These are phyloP conservation scores for Spodoptera picta DNA, from an alignment of 2,888 invertebrate species.

Conservation along the genomic window DNA sequence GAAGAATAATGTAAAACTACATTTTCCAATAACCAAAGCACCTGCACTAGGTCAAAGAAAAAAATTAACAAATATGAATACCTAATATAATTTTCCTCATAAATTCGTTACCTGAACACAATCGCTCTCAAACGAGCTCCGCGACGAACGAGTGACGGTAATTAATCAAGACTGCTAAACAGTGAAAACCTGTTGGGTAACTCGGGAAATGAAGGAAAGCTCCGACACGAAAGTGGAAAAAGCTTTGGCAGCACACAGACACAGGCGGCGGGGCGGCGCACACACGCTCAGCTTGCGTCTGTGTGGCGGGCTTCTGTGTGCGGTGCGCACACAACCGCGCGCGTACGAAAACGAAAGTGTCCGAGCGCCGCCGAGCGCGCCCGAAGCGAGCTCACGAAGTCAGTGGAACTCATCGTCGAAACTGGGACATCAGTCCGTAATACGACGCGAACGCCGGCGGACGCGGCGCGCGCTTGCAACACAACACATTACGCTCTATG, in stretches of 20 bases:
- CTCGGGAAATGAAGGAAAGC: constrained; percentile 86
- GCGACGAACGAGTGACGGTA: constrained; percentile 49
- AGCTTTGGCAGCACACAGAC: constrained; percentile 69
- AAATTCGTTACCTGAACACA: constrained; percentile 60
- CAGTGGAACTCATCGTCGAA: constrained; percentile 88
- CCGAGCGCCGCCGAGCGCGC: constrained; percentile 83
- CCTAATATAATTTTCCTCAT: constrained; percentile 52
- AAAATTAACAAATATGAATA: constrained; percentile 30
- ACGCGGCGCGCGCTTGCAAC: constrained; percentile 75
- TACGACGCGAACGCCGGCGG: constrained; percentile 85
- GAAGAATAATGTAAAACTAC: constrained; percentile 15
- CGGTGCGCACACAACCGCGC: constrained; percentile 59
- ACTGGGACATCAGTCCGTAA: constrained; percentile 91
- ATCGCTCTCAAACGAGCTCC: constrained; percentile 51
- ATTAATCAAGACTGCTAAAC: constrained; percentile 64
- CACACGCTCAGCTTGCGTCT: constrained; percentile 36
- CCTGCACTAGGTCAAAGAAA: constrained; percentile 27
- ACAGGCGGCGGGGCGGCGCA: constrained; percentile 47
- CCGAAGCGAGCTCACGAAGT: constrained; percentile 88
- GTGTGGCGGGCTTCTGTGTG: constrained; percentile 39
- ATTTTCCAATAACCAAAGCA: constrained; percentile 16
- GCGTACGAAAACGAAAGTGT: constrained; percentile 88
- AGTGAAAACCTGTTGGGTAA: constrained; percentile 82
- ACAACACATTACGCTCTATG: constrained; percentile 80
- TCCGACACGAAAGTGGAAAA: constrained; percentile 85